Evolutionary conservation across 2,888 invertebrate genomes (phyloP).

Genomic region (Sthenelais limicola): DNA sequence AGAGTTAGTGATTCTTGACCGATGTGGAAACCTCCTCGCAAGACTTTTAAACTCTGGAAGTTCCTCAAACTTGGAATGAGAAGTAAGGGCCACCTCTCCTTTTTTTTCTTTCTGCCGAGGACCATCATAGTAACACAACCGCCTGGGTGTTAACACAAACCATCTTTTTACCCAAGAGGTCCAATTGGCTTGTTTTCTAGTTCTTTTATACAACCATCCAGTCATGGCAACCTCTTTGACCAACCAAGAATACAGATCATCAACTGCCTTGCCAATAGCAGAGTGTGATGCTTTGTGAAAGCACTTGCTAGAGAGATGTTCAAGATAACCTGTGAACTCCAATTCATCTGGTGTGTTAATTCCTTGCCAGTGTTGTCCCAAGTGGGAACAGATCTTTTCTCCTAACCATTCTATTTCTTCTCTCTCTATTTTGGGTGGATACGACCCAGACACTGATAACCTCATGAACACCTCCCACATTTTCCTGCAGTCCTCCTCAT

Average conservation of each 20-base stretch:
- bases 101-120: neutral
- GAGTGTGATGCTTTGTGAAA: neutral
- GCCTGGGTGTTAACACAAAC: slow-evolving; percentile 47
- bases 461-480: slow-evolving; percentile 50
- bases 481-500: slow-evolving; percentile 21
- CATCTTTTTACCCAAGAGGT: slow-evolving; percentile 50
- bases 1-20: slow-evolving; percentile 47
- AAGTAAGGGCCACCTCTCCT: neutral
- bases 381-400: slow-evolving; percentile 41
- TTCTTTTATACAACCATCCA: slow-evolving; percentile 49
- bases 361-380: neutral
- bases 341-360: no score
- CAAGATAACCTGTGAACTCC: neutral
- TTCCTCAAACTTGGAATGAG: neutral
- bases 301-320: neutral
- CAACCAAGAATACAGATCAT: slow-evolving; percentile 48
- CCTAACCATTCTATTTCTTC: slow-evolving; percentile 45
- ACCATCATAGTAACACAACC: slow-evolving; percentile 43
- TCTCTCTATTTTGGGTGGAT: slow-evolving; percentile 45
- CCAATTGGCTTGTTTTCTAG: slow-evolving; percentile 50
- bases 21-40: neutral
- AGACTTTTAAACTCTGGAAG: neutral
- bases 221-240: slow-evolving; percentile 47
- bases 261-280: slow-evolving; percentile 34
- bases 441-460: slow-evolving; percentile 42